Conservation (phyloP, 2,113 vertebrate genomes). For the Formicarius rufipectus region DNA sequence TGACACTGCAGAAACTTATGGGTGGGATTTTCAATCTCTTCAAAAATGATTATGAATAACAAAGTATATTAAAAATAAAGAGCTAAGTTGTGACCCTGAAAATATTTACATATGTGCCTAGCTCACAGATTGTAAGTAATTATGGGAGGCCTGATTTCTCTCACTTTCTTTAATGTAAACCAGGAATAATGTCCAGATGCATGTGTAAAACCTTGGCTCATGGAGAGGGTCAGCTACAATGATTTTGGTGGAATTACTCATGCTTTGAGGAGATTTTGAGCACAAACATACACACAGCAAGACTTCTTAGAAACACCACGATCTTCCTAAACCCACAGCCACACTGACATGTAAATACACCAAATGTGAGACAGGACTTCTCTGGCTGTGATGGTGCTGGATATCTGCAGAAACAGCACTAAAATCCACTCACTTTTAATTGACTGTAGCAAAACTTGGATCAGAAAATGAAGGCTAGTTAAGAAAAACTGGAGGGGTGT, state of each 20-base stretch:
- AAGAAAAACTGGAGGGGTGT: background rate
- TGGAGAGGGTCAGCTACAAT: background rate
- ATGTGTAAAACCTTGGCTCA: background rate
- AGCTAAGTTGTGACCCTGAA: conserved; percentile 27
- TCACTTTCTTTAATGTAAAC: background rate
- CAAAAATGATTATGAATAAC: background rate
- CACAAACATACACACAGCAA: background rate
- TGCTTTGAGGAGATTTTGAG: background rate
- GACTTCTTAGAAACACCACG: background rate
- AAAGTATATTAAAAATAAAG: conserved; percentile 48
- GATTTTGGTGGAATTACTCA: background rate
- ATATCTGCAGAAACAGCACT: background rate
- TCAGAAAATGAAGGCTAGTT: background rate
- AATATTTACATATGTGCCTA: conserved; percentile 38
- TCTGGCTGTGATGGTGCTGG: background rate
- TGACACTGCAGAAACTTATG: background rate
- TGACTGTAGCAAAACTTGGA: background rate
- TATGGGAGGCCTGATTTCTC: background rate
- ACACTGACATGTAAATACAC: background rate
- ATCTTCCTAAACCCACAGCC: background rate
- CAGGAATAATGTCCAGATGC: background rate
- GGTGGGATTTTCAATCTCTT: conserved; percentile 49
- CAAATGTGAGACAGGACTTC: accelerated
- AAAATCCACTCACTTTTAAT: background rate
- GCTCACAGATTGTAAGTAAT: conserved; percentile 38